phyloP scores from a whole-genome alignment of 2,113 vertebrate species.

The Austrofundulus limnaeus region DNA sequence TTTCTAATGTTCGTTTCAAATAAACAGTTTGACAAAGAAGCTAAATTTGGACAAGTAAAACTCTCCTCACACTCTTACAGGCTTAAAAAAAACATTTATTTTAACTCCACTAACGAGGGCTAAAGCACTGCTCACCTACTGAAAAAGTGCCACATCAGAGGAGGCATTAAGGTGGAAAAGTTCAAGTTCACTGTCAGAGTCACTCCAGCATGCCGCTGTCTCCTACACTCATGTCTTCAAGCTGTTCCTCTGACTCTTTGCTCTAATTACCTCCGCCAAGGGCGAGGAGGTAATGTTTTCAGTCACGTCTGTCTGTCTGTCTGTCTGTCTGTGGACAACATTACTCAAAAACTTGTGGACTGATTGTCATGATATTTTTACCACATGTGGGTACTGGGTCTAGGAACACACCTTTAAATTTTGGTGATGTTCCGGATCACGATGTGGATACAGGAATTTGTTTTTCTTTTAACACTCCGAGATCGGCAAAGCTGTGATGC shows the following conservation, averaged over 20 bases:
- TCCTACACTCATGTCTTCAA: neutral
- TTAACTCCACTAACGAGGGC: neutral
- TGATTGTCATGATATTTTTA: no score
- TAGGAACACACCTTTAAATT: no score
- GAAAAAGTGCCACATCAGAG: neutral
- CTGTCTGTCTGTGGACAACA: no score
- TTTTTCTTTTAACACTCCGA: no score
- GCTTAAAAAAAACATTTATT: slow-evolving; percentile 29
- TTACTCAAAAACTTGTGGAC: no score
- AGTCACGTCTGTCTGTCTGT: no score
- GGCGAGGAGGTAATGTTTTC: no score
- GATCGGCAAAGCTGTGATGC: no score
- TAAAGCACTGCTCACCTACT: neutral
- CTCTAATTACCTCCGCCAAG: no score
- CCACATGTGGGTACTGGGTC: no score
- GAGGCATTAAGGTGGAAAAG: neutral
- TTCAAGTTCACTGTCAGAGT: slow-evolving; percentile 2
- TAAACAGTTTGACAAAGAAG: slow-evolving; percentile 11
- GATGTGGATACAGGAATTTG: no score
- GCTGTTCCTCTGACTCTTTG: neutral
- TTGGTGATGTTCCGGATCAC: no score
- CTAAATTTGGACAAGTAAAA: slow-evolving; percentile 4
- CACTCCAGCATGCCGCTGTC: neutral
- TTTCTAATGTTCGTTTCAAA: slow-evolving; percentile 13
- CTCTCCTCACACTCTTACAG: slow-evolving; percentile 27